Base-by-base conservation (phyloP, 2,888 invertebrate species). In the Himalopsyche anomala region DNA sequence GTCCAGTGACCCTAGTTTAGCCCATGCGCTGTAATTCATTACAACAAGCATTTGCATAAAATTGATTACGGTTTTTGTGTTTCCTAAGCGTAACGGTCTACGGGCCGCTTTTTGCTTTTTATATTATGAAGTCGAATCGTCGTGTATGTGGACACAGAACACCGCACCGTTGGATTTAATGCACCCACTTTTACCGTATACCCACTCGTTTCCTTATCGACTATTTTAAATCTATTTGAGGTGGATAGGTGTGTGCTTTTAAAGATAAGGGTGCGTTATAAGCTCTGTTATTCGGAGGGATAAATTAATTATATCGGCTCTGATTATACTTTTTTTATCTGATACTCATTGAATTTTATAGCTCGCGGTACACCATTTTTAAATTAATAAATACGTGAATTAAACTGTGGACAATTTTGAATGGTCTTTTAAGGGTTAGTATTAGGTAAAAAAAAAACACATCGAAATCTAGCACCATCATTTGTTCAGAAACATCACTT, bases 31-130 rank as follows among this genome's bases (percentile, higher is more conserved):
- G 84, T 88, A 88, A 88, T 88, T 88, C 88, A 88, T 85, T 88
- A 85, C 84, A 69, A 19, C 83, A 54, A 81, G 84, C 85, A 88
- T 88, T 87, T 88, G 88, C 88, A 88, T 88, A 88, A 87, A 88
- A 88, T 87, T 88, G 86, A 88, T 88, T 88, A 88, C 86, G 83
- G 85, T 86, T 87, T 87, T 87, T 86, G 87, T 87, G 85, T 87
- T 81, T 87, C 38, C 81, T 80, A 80, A 83, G 79, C 85, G 79
- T 69, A 74, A 38, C 74, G 74, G 74, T 74, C 36, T 74, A 74
- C 38, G 74, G 74, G 74, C 38, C 74, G 74, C 74, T 74, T 74
- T 74, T 74, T 40, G 80, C 80, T 51, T 42, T 80, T 42, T 80
- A 51, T 42, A 80, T 80, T 51, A 80, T 51, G 45, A n/a, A 80